Base-by-base conservation (phyloP, 2,113 vertebrate species). In the Heterotis niloticus region DNA sequence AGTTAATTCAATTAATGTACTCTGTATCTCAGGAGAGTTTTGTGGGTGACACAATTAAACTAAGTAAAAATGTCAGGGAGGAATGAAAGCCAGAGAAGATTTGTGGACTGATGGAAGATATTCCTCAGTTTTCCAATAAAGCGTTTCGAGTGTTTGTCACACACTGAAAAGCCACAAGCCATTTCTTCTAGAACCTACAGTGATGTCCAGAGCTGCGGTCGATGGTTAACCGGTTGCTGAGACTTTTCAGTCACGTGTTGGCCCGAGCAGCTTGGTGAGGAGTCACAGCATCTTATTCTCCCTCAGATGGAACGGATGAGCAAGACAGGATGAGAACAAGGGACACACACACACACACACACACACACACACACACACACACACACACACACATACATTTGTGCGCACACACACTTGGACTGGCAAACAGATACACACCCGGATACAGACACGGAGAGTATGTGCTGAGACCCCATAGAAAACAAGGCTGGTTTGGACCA, bases 311-410 rank as follows among this genome's bases (percentile, higher is more conserved):
- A 60, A 67, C 29, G 68, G 73, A 75, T 16, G 13, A 65, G 72
- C 28, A 28, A 34, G 56, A 51, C 13, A 0, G 24, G 54, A 11
- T 24, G 34, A 60, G 66, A 74, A 11, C 51, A 17, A 64, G 16
- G 65, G 54, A 77, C 0, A 51, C 57, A 66, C 62, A 77, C 64
- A 68, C 60, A 76, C 62, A 76, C 17, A 52, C n/a, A 13, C 76
- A 77, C 44, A 16, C 44, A 65, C 62, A 66, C 67, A n/a, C 67
- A 69, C 67, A 69, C 67, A 29, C 67, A 54, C 29, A 51, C 52
- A 68, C 78, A 65, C 71, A 16, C 79, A 59, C 81, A 76, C 17
- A 82, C 82, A 83, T 78, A 28, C 73, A 84, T 85, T 87, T 85
- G 83, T 85, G n/a, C 64, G n/a, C 64, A 65, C 64, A 59, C 57